Evolutionary conservation across 2,888 invertebrate species (phyloP), one percentile per base, ranked within the genome.

Genomic region (Melanchra persicariae): DNA sequence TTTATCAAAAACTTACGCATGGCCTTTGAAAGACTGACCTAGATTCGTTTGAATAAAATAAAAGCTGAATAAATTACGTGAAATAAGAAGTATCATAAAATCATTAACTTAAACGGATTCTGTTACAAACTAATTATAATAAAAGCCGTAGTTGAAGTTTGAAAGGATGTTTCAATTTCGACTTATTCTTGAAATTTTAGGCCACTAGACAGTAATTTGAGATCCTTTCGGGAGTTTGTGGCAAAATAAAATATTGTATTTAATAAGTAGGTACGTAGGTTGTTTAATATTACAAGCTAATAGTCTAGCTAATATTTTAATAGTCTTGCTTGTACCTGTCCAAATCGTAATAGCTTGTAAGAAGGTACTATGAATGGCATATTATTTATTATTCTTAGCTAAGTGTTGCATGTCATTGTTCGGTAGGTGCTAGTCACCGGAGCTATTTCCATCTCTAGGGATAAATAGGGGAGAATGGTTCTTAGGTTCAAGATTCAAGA

Each of bases 81-180:
- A 34, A 70, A 51, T 15, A 60, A 45, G 26, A 54, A 73, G 19
- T 40, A 47, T 47, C 24, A 34, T 30, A n/a, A 62, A 54, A 47
- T 54, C 24, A 74, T 74, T 47, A n/a, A 45, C 40, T 34, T 43
- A 8, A n/a, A 52, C 58, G 64, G 40, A 47, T 64, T 64, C 19
- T 24, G 24, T 63, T 47, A 55, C 30, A 24, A 70, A 55, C 19
- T 40, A 71, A 40, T 74, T 74, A 63, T 34, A 19, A 47, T 47
- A 19, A 63, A 74, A 72, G 37, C 19, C 43, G n/a, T n/a, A 34
- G 17, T 8, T 58, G 4, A 58, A 54, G 24, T 54, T 74, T 17
- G n/a, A 17, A 63, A 54, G 47, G 54, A 24, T 17, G 24, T 43
- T 54, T 64, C 45, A 63, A 63, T 74, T 74, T 47, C 17, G n/a